A percentile compares a stretch with the other conserved stretches of the same genome.
Conservation (phyloP, 2,888 invertebrate genomes). For the Andrena hattorfiana region DNA sequence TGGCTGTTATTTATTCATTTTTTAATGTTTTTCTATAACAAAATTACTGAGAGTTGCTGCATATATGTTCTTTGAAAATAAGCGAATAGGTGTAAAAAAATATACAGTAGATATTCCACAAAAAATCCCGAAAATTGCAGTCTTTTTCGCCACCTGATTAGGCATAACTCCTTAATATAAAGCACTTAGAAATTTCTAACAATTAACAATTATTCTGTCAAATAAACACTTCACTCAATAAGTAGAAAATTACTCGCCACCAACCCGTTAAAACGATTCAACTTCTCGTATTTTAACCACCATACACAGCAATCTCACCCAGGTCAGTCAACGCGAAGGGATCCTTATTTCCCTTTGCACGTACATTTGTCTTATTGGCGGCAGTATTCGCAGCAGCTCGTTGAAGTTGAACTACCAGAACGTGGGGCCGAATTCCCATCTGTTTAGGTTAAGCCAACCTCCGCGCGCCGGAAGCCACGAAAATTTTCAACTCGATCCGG, state of each 20-base stretch:
- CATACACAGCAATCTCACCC: background rate
- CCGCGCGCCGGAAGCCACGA: background rate
- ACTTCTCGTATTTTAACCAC: background rate
- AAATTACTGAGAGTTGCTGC: too few relatives aligned
- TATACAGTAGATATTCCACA: too few relatives aligned
- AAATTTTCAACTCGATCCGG: conserved; percentile 18
- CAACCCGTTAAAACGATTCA: too few relatives aligned
- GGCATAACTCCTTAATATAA: too few relatives aligned
- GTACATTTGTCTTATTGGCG: conserved; percentile 38
- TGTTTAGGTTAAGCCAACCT: background rate
- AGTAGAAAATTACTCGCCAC: too few relatives aligned
- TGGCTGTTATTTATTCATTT: too few relatives aligned
- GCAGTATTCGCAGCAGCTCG: background rate
- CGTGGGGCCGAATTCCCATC: background rate
- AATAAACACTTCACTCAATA: background rate
- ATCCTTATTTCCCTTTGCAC: conserved; percentile 8
- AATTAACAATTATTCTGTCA: background rate
- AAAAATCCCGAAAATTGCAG: too few relatives aligned
- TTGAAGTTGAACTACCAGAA: conserved; percentile 10
- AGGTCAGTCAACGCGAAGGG: conserved; percentile 1
- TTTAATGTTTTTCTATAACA: too few relatives aligned
- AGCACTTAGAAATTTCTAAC: too few relatives aligned
- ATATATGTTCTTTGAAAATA: too few relatives aligned
- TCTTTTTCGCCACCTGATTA: too few relatives aligned
- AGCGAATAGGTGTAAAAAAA: too few relatives aligned